Conservation (phyloP, 2,888 invertebrate genomes). For the Phymatocera aterrima region DNA sequence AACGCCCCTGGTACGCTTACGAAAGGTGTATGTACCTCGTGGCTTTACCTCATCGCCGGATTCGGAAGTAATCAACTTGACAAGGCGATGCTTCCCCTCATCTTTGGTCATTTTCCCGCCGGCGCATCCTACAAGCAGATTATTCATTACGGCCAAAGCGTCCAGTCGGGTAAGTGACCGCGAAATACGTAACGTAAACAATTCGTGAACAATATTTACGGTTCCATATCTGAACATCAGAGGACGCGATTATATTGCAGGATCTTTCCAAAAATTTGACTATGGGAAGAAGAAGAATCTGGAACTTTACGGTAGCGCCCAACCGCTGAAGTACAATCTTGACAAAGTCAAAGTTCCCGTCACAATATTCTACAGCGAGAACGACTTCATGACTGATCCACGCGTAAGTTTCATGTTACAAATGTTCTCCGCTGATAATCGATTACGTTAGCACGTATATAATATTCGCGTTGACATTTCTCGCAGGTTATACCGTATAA, state of each 20-base stretch:
- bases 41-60: constrained; percentile 75
- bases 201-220: background rate
- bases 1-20: constrained; percentile 67
- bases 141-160: constrained; percentile 70
- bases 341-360: constrained; percentile 79
- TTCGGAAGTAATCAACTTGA: constrained; percentile 75
- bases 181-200: background rate
- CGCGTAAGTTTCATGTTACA: constrained; percentile 55
- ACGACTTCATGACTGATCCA: constrained; percentile 79
- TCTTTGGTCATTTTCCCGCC: constrained; percentile 73
- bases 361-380: constrained; percentile 79
- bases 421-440: background rate
- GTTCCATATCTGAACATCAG: too few relatives aligned
- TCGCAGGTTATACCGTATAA: too few relatives aligned
- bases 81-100: constrained; percentile 68
- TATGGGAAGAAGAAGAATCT: constrained; percentile 76
- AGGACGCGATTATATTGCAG: constrained; percentile 66
- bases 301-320: constrained; percentile 75
- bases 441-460: background rate
- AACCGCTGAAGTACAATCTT: constrained; percentile 79
- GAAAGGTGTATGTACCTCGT: constrained; percentile 72
- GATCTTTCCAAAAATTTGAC: constrained; percentile 79
- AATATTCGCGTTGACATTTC: background rate
- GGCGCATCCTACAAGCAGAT: constrained; percentile 73
- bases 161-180: constrained; percentile 65